phyloP scores from a whole-genome alignment of 2,113 vertebrate genomes.

The Sinocyclocheilus maitianheensis region DNA sequence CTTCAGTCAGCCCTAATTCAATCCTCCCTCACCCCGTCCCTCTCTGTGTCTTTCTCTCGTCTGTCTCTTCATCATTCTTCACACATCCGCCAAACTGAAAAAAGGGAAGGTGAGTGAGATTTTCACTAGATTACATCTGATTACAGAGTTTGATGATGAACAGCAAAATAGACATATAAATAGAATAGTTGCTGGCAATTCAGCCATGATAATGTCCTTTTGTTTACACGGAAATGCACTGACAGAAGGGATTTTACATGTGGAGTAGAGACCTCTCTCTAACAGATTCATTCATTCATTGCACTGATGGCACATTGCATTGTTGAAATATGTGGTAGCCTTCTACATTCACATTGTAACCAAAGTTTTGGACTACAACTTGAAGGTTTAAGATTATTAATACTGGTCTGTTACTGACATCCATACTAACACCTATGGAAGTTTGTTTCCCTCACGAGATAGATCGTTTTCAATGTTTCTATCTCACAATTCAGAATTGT shows the following conservation, averaged over 20 bases:
- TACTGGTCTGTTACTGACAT: neutral
- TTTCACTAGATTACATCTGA: constrained; percentile 52
- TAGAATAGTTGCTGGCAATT: constrained; percentile 34
- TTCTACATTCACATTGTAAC: neutral
- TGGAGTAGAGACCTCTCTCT: neutral
- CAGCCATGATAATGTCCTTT: constrained; percentile 52
- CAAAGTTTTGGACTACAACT: neutral
- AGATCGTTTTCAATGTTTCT: too few species aligned
- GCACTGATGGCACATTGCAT: neutral
- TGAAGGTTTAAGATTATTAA: neutral
- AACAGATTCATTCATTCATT: neutral
- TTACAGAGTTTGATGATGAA: constrained; percentile 44
- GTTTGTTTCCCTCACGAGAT: too few species aligned
- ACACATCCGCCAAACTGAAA: constrained; percentile 43
- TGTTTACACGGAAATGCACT: constrained; percentile 48
- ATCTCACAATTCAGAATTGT: too few species aligned
- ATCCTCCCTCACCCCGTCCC: constrained; percentile 42
- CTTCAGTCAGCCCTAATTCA: constrained; percentile 54
- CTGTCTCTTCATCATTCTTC: constrained; percentile 50
- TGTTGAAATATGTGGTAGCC: neutral
- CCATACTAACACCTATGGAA: too few species aligned
- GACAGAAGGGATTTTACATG: neutral
- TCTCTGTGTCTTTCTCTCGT: constrained; percentile 6
- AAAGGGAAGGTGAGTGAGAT: constrained; percentile 8
- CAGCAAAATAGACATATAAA: neutral